Base-by-base conservation (phyloP, 1,140 invertebrate genomes). In the Cecropterus lyciades region DNA sequence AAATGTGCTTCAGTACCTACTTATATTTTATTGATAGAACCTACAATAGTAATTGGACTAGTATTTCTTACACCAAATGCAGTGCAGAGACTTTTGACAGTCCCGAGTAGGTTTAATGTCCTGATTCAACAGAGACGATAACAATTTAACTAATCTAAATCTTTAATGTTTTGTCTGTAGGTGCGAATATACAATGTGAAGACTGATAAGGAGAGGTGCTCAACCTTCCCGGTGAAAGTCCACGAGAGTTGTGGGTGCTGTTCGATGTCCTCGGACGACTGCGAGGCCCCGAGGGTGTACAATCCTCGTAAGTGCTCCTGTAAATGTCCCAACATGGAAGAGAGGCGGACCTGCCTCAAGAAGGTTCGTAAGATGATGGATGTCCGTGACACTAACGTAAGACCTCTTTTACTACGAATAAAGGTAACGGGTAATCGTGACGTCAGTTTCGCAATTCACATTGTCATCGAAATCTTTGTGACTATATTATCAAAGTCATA, bases 271-370 rank as follows among this genome's bases (percentile, higher is more conserved):
- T 46, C 76, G 0, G 70, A 71, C 48, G 66, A 82, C 45, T 91
- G 89, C 67, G 69, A 56, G 10, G 66, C 83, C 2, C 81, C 78
- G 24, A 76, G 76, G 67, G 78, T 88, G 45, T 88, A 70, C 69
- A 88, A 88, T 69, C 87, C 82, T 83, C 89, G 87, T 91, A 91
- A 90, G 89, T 91, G 87, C 82, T 70, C 81, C 80, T 91, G 89
- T 71, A 84, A 87, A 77, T 92, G 89, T 73, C 82, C 86, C 60
- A 86, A 92, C 76, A 67, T 73, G 67, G 82, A 84, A 55, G 85
- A 90, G 65, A 82, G 83, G 68, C 75, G 86, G 60, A 79, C 55
- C 65, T 92, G 89, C 62, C 77, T 85, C 60, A 80, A 69, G 64
- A 82, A 92, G 89, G 89, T 92, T 82, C 74, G 86, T 91, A 79